Evolutionary conservation across 2,888 invertebrate genomes (phyloP), one percentile per base, ranked within the genome.

Genomic region (Agonum fuliginosum): DNA sequence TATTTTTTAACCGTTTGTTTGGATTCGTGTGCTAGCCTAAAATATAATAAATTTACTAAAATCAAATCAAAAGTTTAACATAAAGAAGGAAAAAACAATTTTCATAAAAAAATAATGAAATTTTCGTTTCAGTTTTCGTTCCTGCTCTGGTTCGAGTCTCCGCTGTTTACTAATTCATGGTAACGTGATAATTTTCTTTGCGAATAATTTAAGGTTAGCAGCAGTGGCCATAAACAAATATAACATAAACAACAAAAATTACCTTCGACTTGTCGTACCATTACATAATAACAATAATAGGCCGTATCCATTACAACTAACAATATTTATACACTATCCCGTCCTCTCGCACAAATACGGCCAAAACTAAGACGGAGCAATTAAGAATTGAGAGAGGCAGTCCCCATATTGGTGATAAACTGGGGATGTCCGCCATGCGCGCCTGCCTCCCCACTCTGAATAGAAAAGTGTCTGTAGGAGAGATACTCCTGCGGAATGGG

Each of bases 401-500:
- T 86, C 72, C 85, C 86, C 83, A 86, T 86, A 80, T 83, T 85
- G 19, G 87, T 86, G 62, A 87, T 87, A 80, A 87, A 87, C 79
- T 86, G 86, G 3, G 87, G 87, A 82, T 87, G 87, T 20, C 83
- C 82, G 19, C 81, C 81, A 74, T 84, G 85, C 3, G 84, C 84
- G 2, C 85, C 85, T 8, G 85, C 83, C 78, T 92, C 92, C 24
- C 91, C 91, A 81, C 92, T 91, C 79, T 92, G 92, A 83, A 93
- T 91, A 79, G 92, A 92, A 85, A 92, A 93, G 84, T 92, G 92
- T 78, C 92, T 87, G 85, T 95, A 95, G 20, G 95, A 94, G 83
- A 95, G 92, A 85, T 94, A 95, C 83, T 95, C 94, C 4, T 94
- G 94, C 10, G 93, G 92, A 83, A 93, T 89, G 10, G 91, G 89